phyloP scores from a whole-genome alignment of 2,888 invertebrate species.

The Ennomos quercinarius region DNA sequence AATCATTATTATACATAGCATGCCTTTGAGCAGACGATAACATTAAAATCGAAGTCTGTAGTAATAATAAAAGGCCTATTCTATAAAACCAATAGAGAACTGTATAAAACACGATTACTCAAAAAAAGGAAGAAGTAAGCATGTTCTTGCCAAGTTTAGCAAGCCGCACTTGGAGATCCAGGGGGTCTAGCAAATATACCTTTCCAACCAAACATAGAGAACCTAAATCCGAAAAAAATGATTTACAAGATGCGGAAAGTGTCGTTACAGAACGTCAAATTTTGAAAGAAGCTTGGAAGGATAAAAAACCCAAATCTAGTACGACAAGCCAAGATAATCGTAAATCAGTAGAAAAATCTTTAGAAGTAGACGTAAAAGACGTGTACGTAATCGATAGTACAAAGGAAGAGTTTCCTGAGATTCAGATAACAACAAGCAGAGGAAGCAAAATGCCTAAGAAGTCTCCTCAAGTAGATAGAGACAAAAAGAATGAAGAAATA shows the following conservation, averaged over 20 bases:
- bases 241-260: slow-evolving; percentile 40
- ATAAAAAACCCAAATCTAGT: slow-evolving; percentile 65
- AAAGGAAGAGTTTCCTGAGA: slow-evolving; percentile 78
- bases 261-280: slow-evolving; percentile 42
- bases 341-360: slow-evolving; percentile 56
- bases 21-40: too few species aligned
- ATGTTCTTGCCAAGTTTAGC: too few species aligned
- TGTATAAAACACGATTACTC: too few species aligned
- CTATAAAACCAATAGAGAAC: too few species aligned
- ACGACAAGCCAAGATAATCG: slow-evolving; percentile 63
- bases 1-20: neutral
- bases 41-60: too few species aligned
- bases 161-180: too few species aligned
- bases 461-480: slow-evolving; percentile 62
- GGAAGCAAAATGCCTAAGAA: slow-evolving; percentile 67
- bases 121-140: too few species aligned
- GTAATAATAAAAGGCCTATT: too few species aligned
- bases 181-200: too few species aligned
- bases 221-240: slow-evolving; percentile 40
- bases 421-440: slow-evolving; percentile 68
- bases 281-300: slow-evolving; percentile 57
- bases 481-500: slow-evolving; percentile 38
- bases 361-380: slow-evolving; percentile 66
- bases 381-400: slow-evolving; percentile 77
- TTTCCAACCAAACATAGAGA: slow-evolving; percentile 43